Percentiles rank a stretch among this genome's conserved stretches.
phyloP scores from a whole-genome alignment of 2,888 invertebrate species.

The Nipponacmea schrenckii region DNA sequence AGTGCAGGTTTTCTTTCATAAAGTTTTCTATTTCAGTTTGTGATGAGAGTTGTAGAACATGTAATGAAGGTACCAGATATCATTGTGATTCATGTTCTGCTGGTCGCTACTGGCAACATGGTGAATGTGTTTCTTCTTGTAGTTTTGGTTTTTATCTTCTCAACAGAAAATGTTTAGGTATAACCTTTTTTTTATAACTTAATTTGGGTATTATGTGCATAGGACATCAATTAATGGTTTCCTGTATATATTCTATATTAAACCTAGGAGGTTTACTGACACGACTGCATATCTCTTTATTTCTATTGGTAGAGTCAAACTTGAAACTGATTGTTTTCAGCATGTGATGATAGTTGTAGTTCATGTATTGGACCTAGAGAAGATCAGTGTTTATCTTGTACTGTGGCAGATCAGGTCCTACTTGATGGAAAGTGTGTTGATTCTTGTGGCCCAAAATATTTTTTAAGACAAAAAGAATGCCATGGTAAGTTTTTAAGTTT shows the following conservation, averaged over 20 bases:
- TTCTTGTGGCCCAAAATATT: slow-evolving; percentile 45
- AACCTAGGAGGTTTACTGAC: too few species aligned
- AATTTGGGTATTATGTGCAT: too few species aligned
- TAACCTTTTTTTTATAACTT: too few species aligned
- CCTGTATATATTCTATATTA: too few species aligned
- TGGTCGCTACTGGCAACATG: slow-evolving; percentile 49
- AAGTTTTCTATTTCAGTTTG: slow-evolving; percentile 35
- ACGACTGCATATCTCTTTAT: too few species aligned
- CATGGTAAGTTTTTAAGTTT: slow-evolving; percentile 35
- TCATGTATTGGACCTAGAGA: slow-evolving; percentile 46
- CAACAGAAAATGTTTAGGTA: slow-evolving; percentile 47
- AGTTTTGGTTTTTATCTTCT: slow-evolving; percentile 42
- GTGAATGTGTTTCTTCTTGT: slow-evolving; percentile 53
- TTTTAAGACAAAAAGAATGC: slow-evolving; percentile 41
- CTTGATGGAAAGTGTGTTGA: slow-evolving; percentile 47
- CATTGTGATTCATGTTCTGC: slow-evolving; percentile 53
- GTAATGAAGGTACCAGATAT: slow-evolving; percentile 40
- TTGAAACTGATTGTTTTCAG: slow-evolving; percentile 30
- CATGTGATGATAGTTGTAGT: slow-evolving; percentile 45
- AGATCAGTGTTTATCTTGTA: slow-evolving; percentile 52
- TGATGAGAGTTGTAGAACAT: slow-evolving; percentile 47
- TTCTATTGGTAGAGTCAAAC: too few species aligned
- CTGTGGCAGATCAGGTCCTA: slow-evolving; percentile 45
- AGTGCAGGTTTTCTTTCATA: too few species aligned
- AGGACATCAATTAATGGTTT: too few species aligned